Conservation (phyloP, 2,797 vertebrate genomes). For the Anolis apletophallus region DNA sequence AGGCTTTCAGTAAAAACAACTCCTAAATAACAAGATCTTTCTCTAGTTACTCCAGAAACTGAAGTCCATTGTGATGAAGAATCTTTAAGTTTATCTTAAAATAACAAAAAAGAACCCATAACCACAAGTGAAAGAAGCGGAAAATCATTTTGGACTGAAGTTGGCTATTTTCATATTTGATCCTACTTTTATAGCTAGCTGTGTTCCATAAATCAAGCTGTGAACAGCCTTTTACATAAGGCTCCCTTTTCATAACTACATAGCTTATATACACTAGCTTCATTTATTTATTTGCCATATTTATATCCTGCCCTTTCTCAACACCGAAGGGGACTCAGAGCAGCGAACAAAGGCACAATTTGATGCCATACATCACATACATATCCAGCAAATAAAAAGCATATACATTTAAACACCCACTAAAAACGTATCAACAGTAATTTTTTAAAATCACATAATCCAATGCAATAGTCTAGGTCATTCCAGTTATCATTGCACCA, state of each 20-base stretch:
- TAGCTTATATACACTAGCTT: constrained; percentile 41
- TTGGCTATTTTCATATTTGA: background rate
- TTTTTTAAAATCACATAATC: no score
- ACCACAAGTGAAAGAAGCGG: background rate
- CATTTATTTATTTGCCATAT: constrained; percentile 14
- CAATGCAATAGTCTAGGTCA: no score
- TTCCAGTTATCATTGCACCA: no score
- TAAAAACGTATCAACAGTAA: no score
- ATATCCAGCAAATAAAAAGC: no score
- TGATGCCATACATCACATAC: no score
- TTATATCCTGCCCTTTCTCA: no score
- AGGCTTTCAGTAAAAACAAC: constrained; percentile 13
- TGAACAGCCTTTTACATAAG: background rate
- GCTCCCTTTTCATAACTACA: constrained; percentile 35
- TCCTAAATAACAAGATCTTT: constrained; percentile 25
- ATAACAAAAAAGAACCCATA: background rate
- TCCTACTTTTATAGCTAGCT: background rate
- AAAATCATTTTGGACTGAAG: background rate
- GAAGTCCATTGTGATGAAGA: background rate
- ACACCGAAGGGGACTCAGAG: no score
- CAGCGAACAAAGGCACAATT: no score
- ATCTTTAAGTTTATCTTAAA: constrained; percentile 3
- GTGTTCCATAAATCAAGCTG: constrained; percentile 27
- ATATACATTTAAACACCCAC: no score
- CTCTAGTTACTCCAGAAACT: background rate